Conservation (phyloP, 2,888 invertebrate species). For the Nematopogon swammerdamellus region DNA sequence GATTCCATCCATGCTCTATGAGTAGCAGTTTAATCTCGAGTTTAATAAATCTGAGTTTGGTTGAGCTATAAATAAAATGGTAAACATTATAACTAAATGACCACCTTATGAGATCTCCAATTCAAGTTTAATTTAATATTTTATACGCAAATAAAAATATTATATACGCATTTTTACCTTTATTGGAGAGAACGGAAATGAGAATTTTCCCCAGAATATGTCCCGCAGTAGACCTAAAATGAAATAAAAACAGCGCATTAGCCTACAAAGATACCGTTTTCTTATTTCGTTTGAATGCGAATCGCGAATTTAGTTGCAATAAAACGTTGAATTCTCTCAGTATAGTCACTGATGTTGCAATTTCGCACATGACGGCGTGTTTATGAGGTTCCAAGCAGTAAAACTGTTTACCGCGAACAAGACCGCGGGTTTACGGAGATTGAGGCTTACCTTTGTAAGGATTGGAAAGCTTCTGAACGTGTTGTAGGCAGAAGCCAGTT, state of each 20-base stretch:
- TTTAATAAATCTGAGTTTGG: no score
- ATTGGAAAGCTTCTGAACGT: no score
- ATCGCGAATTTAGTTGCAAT: conserved; percentile 8
- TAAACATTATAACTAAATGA: no score
- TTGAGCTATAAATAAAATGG: no score
- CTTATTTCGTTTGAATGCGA: conserved; percentile 8
- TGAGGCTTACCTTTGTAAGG: neutral
- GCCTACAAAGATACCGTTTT: neutral
- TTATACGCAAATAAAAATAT: no score
- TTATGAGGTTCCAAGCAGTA: neutral
- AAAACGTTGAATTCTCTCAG: conserved; percentile 3
- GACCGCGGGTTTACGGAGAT: neutral
- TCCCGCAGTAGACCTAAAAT: conserved; percentile 42
- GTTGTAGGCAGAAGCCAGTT: no score
- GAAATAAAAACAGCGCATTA: conserved; percentile 5
- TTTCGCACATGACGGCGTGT: conserved; percentile 2
- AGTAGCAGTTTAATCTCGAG: no score
- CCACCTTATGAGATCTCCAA: no score
- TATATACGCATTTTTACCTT: conserved; percentile 39
- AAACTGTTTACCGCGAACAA: neutral
- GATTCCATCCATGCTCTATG: no score
- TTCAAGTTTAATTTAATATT: no score
- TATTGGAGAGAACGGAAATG: conserved; percentile 43
- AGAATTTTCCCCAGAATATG: conserved; percentile 41
- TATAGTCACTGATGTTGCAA: conserved; percentile 1